Base-by-base conservation (phyloP, 1,140 invertebrate genomes). In the Ruditapes philippinarum region DNA sequence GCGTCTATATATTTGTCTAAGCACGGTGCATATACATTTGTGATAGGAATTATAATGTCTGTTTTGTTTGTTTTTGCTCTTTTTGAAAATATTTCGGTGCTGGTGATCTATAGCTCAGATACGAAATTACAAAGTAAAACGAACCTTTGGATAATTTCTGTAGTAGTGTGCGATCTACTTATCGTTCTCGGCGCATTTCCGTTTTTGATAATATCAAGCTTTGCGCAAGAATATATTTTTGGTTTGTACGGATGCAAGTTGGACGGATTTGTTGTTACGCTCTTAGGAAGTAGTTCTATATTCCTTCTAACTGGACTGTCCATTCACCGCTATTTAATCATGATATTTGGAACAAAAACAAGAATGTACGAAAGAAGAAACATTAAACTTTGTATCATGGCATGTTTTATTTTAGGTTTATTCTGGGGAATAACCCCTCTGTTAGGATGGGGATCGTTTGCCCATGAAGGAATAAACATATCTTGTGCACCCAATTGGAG, bases 401-500 rank as follows among this genome's bases (percentile, higher is more conserved):
- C 31, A 12, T 83, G 81, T 83, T 83, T 68, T 49, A 4, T 2
- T 1, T 70, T 83, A 7, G 81, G 81, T 19, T 83, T 70, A 5
- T 28, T 65, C 19, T 83, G 81, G 81, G 81, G 81, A 45, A 45
- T 70, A 7, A 22, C 62, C 2, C 81, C 81, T 12, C 31, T 83
- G 4, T 31, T 70, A 42, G 81, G 81, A 28, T 68, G 33, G 62
- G 81, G 81, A 33, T 81, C 81, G 4, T 83, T 42, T 83, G 60
- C 40, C n/a, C 36, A 7, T 28, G 81, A 83, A n/a, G 81, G 81
- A 1, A 83, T 83, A 9, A 60, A 40, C 11, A 70, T 83, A 14
- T 83, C 81, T n/a, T 83, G 81, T 42, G 81, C 81, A 62, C 81
- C 81, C 4, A 36, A 83, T 31, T 83, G 81, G 81, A 40, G 65